Percentiles rank a stretch among this genome's conserved stretches.
Evolutionary conservation across 30 jellyfish, hydroid and myxozoan genomes (phyloP).

Genomic region (Euphysa ruthae): DNA sequence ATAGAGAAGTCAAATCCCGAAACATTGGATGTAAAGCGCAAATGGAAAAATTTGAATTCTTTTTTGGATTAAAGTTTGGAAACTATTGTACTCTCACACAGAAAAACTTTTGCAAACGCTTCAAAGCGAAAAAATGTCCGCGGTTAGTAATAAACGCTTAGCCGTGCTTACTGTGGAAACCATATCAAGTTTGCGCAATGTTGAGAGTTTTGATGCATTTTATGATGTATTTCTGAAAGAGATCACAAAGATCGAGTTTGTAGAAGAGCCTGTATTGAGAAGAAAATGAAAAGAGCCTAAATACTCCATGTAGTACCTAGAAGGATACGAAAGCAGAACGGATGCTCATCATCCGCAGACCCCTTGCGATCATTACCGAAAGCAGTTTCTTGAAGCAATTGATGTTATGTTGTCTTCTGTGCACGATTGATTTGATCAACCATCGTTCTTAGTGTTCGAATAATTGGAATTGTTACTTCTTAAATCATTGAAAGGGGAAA

Average conservation of each 20-base stretch:
- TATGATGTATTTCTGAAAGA: neutral
- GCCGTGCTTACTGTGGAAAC: conserved; percentile 32
- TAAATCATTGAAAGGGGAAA: conserved; percentile 6
- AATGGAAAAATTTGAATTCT: conserved; percentile 27
- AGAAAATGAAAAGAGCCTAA: conserved; percentile 23
- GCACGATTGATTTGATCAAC: conserved; percentile 21
- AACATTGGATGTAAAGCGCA: conserved; percentile 27
- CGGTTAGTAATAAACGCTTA: conserved; percentile 22
- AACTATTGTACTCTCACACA: conserved; percentile 22
- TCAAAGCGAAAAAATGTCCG: conserved; percentile 32
- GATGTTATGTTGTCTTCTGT: conserved; percentile 17
- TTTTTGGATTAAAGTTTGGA: conserved; percentile 31
- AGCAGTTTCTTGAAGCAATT: conserved; percentile 23
- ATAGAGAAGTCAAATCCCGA: conserved; percentile 27
- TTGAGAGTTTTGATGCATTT: neutral
- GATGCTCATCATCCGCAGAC: conserved; percentile 13
- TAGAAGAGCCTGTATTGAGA: neutral
- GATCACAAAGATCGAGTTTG: neutral
- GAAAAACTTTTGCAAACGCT: conserved; percentile 31
- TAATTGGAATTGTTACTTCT: conserved; percentile 27
- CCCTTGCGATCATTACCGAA: conserved; percentile 22
- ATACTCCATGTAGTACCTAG: conserved; percentile 28
- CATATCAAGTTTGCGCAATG: conserved; percentile 5
- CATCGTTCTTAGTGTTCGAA: conserved; percentile 21
- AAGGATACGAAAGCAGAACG: conserved; percentile 16